Evolutionary conservation across 1,140 invertebrate species (phyloP), one percentile per base, ranked within the genome.

Genomic region (Pantala flavescens): DNA sequence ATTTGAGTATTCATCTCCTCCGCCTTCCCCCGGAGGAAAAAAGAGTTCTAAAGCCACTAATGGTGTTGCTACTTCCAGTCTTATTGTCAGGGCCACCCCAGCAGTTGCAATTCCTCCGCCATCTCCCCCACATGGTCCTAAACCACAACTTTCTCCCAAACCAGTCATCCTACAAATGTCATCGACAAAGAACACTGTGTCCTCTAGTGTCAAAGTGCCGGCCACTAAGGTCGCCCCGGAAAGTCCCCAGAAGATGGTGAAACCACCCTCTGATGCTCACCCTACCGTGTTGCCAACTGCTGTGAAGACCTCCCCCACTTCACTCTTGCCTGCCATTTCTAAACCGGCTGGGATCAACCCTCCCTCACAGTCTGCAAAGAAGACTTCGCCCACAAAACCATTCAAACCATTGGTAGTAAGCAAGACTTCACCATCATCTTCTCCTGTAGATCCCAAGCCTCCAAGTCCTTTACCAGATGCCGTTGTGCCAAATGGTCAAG

Each of bases 1-100:
- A 79, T 96, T 96, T 82, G 93, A 96, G 81, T 86, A 87, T 36
- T 85, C 88, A 7, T 71, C 24, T 63, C 71, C 71, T 14, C 71
- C 71, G 28, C 12, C 28, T 10, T 36, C 71, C 23, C 71, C 71
- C 10, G 71, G 23, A 63, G 49, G 49, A 63, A 21, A 21, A 16
- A 63, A 7, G 16, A 63, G n/a, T 21, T 19, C 19, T 3, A 24
- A 72, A 23, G 71, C 23, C 71, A 23, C 23, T 14, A 24, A 72
- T 24, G 28, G 28, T 24, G 23, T 72, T n/a, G 23, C n/a, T 23
- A 72, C 71, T 19, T 72, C 71, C 3, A 72, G 71, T 24, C 14
- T 72, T 24, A 23, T 72, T 5, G 28, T 24, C 71, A 42, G 23
- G 71, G 28, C 23, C 23, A 72, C 23, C 10, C 71, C 71, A 16